Conservation (phyloP, 2,113 vertebrate genomes). For the Paramormyrops kingsleyae region DNA sequence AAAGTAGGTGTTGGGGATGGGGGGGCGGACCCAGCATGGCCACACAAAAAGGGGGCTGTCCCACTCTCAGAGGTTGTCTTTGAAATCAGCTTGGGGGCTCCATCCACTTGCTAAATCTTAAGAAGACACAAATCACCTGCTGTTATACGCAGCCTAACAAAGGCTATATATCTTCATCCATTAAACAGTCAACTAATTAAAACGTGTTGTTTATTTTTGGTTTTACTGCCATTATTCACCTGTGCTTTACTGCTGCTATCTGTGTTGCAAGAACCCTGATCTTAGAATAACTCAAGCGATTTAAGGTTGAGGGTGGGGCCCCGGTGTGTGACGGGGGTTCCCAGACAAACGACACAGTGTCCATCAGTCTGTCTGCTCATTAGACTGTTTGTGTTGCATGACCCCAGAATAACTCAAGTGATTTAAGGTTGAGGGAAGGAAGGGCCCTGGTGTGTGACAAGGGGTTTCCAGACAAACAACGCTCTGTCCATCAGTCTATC, state of each 20-base stretch:
- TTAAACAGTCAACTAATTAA: constrained; percentile 3
- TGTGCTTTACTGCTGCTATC: neutral
- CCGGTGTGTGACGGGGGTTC: neutral
- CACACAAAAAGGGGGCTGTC: neutral
- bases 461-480: neutral
- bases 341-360: neutral
- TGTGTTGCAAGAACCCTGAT: neutral
- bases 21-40: neutral
- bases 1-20: neutral
- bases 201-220: neutral
- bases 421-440: neutral
- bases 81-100: neutral
- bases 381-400: neutral
- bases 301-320: neutral
- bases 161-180: neutral
- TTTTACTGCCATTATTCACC: neutral
- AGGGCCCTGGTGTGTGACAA: neutral
- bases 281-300: neutral
- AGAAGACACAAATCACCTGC: neutral
- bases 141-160: neutral
- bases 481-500: neutral
- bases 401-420: neutral
- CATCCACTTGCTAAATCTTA: neutral
- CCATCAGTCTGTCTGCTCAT: neutral
- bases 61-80: neutral